phyloP scores from a whole-genome alignment of 2,113 vertebrate genomes.

The Paralichthys olivaceus region DNA sequence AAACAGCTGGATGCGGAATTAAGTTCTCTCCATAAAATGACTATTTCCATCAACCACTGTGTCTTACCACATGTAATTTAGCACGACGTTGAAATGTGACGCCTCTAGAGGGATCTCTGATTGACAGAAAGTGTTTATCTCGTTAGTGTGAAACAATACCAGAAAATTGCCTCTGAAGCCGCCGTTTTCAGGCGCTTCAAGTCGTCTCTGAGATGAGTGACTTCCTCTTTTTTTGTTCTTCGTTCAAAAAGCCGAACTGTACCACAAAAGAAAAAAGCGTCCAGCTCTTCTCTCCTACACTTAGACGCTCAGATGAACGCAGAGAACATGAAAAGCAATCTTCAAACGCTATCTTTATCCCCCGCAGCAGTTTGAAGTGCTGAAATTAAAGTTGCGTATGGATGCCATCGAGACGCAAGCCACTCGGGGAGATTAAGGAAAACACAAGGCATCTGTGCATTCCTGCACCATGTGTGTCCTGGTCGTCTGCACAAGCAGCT shows the following conservation, averaged over 20 bases:
- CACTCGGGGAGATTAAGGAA: constrained; percentile 74
- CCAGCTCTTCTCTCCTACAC: constrained; percentile 57
- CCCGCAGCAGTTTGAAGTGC: constrained; percentile 60
- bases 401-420: constrained; percentile 66
- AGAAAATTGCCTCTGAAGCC: constrained; percentile 59
- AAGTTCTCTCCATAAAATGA: constrained; percentile 35
- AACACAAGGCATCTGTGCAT: constrained; percentile 55
- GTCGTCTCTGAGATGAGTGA: constrained; percentile 26
- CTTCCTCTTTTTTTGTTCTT: not conserved
- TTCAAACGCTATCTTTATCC: constrained; percentile 76
- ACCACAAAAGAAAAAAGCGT: constrained; percentile 38
- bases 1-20: constrained; percentile 3
- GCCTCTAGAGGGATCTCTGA: constrained; percentile 43
- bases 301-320: constrained; percentile 54
- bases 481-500: constrained; percentile 22
- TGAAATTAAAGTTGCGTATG: constrained; percentile 74
- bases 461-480: constrained; percentile 50
- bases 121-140: constrained; percentile 62
- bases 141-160: constrained; percentile 58
- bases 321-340: constrained; percentile 69
- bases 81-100: constrained; percentile 21
- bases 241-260: constrained; percentile 21
- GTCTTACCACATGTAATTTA: constrained; percentile 18
- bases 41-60: constrained; percentile 34
- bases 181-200: constrained; percentile 43